Base-by-base conservation (phyloP, 2,797 vertebrate species). In the Syndactyla subalaris region DNA sequence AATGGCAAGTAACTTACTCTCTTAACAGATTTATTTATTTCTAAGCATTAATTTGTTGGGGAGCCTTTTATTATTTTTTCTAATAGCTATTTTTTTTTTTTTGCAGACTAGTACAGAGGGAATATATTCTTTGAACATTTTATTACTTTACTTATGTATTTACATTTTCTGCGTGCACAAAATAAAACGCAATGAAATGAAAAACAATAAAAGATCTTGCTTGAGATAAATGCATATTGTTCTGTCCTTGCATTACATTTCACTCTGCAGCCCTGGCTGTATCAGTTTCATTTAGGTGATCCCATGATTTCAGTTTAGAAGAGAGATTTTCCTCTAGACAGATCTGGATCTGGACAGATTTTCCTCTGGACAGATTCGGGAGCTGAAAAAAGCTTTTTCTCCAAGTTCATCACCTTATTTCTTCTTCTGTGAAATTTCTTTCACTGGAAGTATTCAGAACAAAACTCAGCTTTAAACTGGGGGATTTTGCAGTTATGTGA, bases 11-110 rank as follows among this genome's bases (percentile, higher is more conserved):
- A 91, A 81, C 46, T 94, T 88, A 76, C 14, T 80, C 38, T 68
- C 51, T 68, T 38, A 93, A 66, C 39, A 81, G 39, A 46, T 87
- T 86, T 73, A 57, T 93, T 96, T 86, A 14, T 76, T 94, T 55
- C 27, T 22, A 54, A 14, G 7, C 22, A 45, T 57, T 93, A 84
- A 74, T 93, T 72, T 76, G 3, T 51, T 41, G 21, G 14, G 36
- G 16, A 71, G 6, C 41, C 45, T 24, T 7, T 15, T 30, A 13
- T 49, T 32, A 39, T 39, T 43, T 7, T 1, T 57, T 59, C 57
- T 39, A 89, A 72, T 61, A 70, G 48, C 34, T 46, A 15, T 93
- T 85, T 80, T 39, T 89, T 85, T 80, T 43, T 91, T 89, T 85
- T 90, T 57, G 5, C 34, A 72, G 34, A 54, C 27, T 4, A 12